Evolutionary conservation across 2,888 invertebrate genomes (phyloP), one percentile per base, ranked within the genome.

Genomic region (Marasmarcha lunaedactyla): DNA sequence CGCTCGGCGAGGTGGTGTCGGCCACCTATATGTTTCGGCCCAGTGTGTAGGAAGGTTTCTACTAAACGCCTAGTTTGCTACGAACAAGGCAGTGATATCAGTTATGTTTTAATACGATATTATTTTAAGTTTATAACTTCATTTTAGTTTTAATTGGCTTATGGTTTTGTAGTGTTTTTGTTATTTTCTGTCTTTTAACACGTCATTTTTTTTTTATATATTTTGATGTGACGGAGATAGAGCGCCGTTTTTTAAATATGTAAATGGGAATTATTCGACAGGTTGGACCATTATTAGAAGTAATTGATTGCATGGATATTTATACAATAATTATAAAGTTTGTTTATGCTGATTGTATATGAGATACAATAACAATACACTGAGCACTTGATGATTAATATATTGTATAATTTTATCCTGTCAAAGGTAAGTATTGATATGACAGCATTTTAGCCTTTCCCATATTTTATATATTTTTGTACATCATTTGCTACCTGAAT

Each of bases 21-120:
- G 84, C 84, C 84, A 74, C 68, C 68, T 74, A 84, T 84, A 84
- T 84, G 83, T 84, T 84, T 81, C 77, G 71, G 83, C 84, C 77
- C 81, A 70, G 70, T 70, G 71, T 64, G 64, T 72, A 72, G 69
- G 69, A 69, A 70, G 69, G 70, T 71, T 20, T 69, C 57, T 61
- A 65, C 65, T 63, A 52, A 37, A 37, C 52, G 55, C 59, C 54
- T 48, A 45, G 46, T 43, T 45, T 48, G 45, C 42, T 45, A 43
- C 49, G 59, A 46, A 52, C 55, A 57, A 63, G 67, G 60, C 62
- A 64, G 71, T 72, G 71, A 77, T 77, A 74, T 72, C 65, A 65
- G 59, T 67, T 69, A 70, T 64, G 71, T 71, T 63, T n/a, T 73
- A 70, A 71, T 65, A 73, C 73, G 70, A 76, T 81, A 73, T 76